These are phyloP conservation scores for Paelopatides confundens DNA, from an alignment of 53 echinoderm and acorn worm genomes.

Conservation along the genomic window DNA sequence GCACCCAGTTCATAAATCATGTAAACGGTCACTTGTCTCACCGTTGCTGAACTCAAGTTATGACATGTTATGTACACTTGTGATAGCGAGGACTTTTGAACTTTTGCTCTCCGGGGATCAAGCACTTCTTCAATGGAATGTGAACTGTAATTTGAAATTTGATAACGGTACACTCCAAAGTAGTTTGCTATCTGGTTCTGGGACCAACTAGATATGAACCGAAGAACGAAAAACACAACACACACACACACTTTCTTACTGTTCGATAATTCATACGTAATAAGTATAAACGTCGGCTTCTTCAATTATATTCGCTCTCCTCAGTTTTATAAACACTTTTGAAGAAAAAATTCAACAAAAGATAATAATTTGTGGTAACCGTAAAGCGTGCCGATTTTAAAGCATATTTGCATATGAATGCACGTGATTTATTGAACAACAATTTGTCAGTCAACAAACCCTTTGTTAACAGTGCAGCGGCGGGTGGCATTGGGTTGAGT, in stretches of 20 bases:
- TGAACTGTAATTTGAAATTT: neutral
- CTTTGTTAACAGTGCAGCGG: slow-evolving; percentile 23
- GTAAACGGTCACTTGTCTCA: neutral
- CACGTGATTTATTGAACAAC: slow-evolving; percentile 21
- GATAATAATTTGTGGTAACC: slow-evolving; percentile 13
- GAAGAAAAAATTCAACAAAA: neutral
- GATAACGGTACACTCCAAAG: too few species aligned
- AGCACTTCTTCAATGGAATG: slow-evolving; percentile 18
- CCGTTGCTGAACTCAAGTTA: neutral
- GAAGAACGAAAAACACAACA: too few species aligned
- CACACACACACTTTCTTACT: too few species aligned
- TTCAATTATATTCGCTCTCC: too few species aligned
- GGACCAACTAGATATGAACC: too few species aligned
- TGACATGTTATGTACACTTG: neutral
- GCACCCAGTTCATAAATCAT: slow-evolving; percentile 6
- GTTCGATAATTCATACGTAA: too few species aligned
- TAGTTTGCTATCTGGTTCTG: too few species aligned
- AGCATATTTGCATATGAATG: slow-evolving; percentile 35
- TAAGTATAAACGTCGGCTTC: too few species aligned
- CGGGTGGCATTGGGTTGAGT: slow-evolving; percentile 25
- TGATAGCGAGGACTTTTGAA: neutral
- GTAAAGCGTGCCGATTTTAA: slow-evolving; percentile 32
- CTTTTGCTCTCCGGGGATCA: slow-evolving; percentile 26
- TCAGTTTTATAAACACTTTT: too few species aligned
- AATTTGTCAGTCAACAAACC: slow-evolving; percentile 39